These are phyloP conservation scores for Leucoptera coffeella DNA, from an alignment of 2,888 invertebrate genomes.

Conservation along the genomic window DNA sequence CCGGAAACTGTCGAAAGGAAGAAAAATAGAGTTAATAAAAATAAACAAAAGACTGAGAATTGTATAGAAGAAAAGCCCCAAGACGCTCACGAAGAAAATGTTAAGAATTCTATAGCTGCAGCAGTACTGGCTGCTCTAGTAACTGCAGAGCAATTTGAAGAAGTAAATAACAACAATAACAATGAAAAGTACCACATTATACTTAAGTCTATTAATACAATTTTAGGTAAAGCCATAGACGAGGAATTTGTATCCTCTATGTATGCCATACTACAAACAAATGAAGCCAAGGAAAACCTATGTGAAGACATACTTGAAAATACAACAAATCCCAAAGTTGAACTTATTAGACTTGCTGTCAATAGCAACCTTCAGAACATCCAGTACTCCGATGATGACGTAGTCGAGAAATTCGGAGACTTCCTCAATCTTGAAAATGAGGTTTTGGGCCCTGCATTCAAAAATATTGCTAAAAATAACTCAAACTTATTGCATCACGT, in stretches of 20 bases:
- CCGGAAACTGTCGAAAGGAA: slow-evolving; percentile 16
- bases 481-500: slow-evolving; percentile 55
- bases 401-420: slow-evolving; percentile 58
- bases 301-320: slow-evolving; percentile 44
- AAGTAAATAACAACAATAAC: slow-evolving; percentile 40
- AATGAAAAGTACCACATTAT: slow-evolving; percentile 45
- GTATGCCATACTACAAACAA: slow-evolving; percentile 41
- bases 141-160: slow-evolving; percentile 43
- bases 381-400: slow-evolving; percentile 47
- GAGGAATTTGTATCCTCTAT: slow-evolving; percentile 40
- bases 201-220: slow-evolving; percentile 44
- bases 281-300: slow-evolving; percentile 39
- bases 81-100: slow-evolving; percentile 37
- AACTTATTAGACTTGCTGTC: slow-evolving; percentile 55
- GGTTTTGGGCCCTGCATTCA: slow-evolving; percentile 57
- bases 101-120: slow-evolving; percentile 47
- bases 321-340: slow-evolving; percentile 54
- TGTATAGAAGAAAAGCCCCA: slow-evolving; percentile 22
- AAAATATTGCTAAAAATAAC: slow-evolving; percentile 57
- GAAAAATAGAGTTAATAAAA: slow-evolving; percentile 22
- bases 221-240: slow-evolving; percentile 40
- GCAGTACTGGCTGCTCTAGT: slow-evolving; percentile 45
- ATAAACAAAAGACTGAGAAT: slow-evolving; percentile 23
- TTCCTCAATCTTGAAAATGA: slow-evolving; percentile 59
- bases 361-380: slow-evolving; percentile 32